Percentiles rank a stretch among this genome's conserved stretches.
These are phyloP conservation scores for Seira sanloemensis DNA, from an alignment of 2,888 invertebrate species.

Conservation along the genomic window DNA sequence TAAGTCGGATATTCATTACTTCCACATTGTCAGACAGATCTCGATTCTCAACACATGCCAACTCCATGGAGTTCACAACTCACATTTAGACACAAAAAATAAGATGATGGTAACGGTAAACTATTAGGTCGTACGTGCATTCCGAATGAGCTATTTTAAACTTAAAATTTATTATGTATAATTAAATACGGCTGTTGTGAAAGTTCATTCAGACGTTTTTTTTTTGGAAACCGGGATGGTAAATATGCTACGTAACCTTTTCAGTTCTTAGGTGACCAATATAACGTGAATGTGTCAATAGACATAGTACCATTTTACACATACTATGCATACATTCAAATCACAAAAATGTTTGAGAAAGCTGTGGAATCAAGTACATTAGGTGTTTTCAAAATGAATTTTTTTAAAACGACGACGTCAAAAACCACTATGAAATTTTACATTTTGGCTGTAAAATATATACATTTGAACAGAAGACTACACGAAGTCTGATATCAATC, in stretches of 20 bases:
- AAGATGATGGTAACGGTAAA: background rate
- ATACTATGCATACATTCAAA: too few species aligned
- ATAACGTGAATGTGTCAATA: background rate
- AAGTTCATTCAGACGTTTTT: too few species aligned
- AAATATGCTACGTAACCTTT: too few species aligned
- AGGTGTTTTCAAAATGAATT: background rate
- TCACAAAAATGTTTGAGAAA: too few species aligned
- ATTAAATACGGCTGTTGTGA: too few species aligned
- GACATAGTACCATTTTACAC: background rate
- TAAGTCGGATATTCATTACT: constrained; percentile 55
- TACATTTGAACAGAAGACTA: constrained; percentile 50
- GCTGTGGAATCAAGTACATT: too few species aligned
- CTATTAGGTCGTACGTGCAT: too few species aligned
- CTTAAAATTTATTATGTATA: background rate
- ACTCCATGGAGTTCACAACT: constrained; percentile 55
- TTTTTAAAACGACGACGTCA: background rate
- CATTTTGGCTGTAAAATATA: constrained; percentile 22
- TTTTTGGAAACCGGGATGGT: too few species aligned
- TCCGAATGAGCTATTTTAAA: background rate
- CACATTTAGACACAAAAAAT: constrained; percentile 38
- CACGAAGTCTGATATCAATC: constrained; percentile 51
- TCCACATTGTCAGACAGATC: constrained; percentile 40
- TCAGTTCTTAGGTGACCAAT: too few species aligned
- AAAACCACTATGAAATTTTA: background rate
- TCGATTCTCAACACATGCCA: constrained; percentile 40